phyloP scores from a whole-genome alignment of 1,140 invertebrate species.

The Drosophila ohnishii region DNA sequence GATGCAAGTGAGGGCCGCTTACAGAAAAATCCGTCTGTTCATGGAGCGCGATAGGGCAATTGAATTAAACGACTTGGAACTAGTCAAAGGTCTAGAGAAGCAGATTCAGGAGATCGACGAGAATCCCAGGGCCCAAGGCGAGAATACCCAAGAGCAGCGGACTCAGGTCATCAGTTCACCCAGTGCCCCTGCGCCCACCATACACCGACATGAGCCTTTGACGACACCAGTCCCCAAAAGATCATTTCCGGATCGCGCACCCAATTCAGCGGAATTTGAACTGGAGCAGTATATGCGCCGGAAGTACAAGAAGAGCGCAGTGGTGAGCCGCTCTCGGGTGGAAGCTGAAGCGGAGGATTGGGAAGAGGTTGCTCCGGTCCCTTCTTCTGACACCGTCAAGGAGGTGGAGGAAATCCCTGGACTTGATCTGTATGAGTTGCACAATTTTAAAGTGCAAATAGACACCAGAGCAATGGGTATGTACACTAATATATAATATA shows the following conservation, averaged over 20 bases:
- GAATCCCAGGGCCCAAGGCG: not conserved
- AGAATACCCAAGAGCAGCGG: not conserved
- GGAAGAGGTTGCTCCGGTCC: not conserved
- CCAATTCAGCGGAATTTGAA: constrained; percentile 13
- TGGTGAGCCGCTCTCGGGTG: constrained; percentile 11
- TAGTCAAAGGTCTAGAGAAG: constrained; percentile 22
- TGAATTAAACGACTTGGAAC: constrained; percentile 20
- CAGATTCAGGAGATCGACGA: constrained; percentile 44
- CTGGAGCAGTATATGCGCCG: constrained; percentile 40
- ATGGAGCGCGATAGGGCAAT: constrained; percentile 42
- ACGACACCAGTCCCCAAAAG: not conserved
- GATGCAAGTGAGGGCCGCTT: constrained; percentile 13
- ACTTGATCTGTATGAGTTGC: constrained; percentile 32
- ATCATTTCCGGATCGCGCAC: not conserved
- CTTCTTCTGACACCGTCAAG: too few relatives aligned
- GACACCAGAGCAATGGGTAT: constrained; percentile 36
- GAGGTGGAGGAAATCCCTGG: not conserved
- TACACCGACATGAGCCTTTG: not conserved
- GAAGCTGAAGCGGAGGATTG: not conserved
- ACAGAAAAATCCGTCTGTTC: constrained; percentile 35
- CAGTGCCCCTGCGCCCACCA: not conserved
- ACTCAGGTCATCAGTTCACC: not conserved
- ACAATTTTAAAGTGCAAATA: constrained; percentile 39
- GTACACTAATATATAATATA: not conserved
- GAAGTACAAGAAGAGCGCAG: constrained; percentile 30